Percentiles rank a stretch among this genome's conserved stretches.
Conservation (phyloP, 2,113 vertebrate species). For the Phoenicopterus ruber region DNA sequence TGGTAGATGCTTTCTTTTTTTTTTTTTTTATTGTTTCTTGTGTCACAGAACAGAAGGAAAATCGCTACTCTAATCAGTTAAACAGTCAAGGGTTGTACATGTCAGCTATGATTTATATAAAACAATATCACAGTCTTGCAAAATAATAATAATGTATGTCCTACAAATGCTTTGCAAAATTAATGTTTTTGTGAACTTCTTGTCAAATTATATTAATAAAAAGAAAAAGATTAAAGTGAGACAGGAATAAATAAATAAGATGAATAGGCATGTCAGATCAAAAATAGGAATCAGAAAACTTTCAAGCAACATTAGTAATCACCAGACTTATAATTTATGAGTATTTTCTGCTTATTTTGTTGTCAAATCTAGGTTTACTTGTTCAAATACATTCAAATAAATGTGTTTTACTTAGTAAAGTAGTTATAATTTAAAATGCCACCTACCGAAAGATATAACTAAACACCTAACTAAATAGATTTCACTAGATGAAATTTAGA, state of each 20-base stretch:
- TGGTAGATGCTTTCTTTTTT: neutral
- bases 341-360: neutral
- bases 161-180: neutral
- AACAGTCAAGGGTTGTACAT: neutral
- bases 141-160: neutral
- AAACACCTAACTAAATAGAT: neutral
- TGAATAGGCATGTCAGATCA: neutral
- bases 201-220: neutral
- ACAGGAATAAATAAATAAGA: neutral
- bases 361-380: neutral
- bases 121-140: rapidly evolving
- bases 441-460: neutral
- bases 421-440: neutral
- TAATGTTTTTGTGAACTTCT: neutral
- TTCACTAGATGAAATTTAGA: neutral
- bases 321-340: neutral
- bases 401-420: neutral
- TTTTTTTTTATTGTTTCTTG: neutral
- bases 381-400: neutral
- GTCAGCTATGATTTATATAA: neutral
- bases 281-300: neutral
- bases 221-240: neutral
- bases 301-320: neutral
- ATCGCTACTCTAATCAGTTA: neutral
- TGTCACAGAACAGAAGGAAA: neutral